Percentiles rank a stretch among this genome's conserved stretches.
Conservation (phyloP, 2,797 vertebrate genomes). For the Antrozous pallidus region DNA sequence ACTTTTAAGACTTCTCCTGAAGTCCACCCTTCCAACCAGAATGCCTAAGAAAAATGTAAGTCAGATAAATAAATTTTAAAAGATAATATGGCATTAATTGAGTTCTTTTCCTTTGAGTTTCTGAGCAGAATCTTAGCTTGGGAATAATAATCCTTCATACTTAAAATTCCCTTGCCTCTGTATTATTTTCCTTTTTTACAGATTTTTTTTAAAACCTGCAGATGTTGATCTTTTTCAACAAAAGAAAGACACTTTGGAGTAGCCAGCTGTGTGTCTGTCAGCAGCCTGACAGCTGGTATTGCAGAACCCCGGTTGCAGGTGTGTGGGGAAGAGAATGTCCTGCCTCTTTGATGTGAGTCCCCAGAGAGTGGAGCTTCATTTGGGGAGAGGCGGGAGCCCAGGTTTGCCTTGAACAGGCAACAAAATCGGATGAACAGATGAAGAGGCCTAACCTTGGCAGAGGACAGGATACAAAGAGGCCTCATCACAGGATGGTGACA, state of each 20-base stretch:
- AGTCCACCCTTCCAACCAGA: neutral
- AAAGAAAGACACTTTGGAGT: neutral
- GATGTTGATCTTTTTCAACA: neutral
- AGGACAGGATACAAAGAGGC: neutral
- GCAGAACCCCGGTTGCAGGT: neutral
- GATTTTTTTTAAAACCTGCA: neutral
- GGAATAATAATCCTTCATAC: conserved; percentile 26
- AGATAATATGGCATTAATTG: neutral
- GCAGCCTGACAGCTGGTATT: neutral
- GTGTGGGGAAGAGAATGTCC: neutral
- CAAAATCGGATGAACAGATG: neutral
- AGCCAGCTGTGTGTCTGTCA: neutral
- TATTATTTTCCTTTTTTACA: neutral
- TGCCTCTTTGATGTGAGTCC: neutral
- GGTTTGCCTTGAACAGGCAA: neutral
- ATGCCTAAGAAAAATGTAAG: neutral
- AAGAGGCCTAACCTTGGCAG: neutral
- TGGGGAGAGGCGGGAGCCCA: no score
- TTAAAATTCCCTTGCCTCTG: neutral
- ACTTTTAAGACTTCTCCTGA: neutral
- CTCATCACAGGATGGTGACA: neutral
- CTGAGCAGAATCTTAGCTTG: neutral
- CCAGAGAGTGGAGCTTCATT: neutral
- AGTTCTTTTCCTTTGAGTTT: conserved; percentile 23
- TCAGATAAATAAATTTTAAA: neutral